Percentiles rank a stretch among this genome's conserved stretches.
These are phyloP conservation scores for Ophraella communa DNA, from an alignment of 2,888 invertebrate genomes.

Conservation along the genomic window DNA sequence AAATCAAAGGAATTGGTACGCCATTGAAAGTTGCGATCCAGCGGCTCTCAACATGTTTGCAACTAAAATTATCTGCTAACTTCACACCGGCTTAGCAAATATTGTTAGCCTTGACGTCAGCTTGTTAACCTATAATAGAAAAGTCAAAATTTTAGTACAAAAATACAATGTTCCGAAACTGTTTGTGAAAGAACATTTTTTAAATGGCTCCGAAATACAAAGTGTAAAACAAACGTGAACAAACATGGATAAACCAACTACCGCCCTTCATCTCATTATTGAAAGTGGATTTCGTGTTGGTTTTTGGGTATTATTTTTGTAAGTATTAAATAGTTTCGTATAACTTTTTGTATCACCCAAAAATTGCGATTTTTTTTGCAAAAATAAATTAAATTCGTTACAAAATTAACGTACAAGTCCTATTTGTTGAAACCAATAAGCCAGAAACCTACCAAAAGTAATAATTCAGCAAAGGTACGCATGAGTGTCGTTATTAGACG, in stretches of 20 bases:
- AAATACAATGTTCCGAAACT: neutral
- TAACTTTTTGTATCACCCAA: neutral
- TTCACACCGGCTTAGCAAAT: no score
- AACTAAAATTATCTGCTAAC: no score
- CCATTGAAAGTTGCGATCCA: no score
- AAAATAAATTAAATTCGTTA: no score
- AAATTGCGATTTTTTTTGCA: no score
- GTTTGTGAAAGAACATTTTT: neutral
- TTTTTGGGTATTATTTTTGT: slow-evolving; percentile 36
- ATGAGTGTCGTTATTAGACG: no score
- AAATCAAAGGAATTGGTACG: no score
- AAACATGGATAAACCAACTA: slow-evolving; percentile 16
- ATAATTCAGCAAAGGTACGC: no score
- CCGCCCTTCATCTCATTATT: slow-evolving; percentile 16
- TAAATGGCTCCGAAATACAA: neutral
- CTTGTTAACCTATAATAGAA: neutral
- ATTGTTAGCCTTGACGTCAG: slow-evolving; percentile 1
- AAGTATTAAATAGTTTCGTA: slow-evolving; percentile 18
- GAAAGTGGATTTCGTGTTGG: slow-evolving; percentile 31
- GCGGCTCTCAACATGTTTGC: no score
- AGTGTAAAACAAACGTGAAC: neutral
- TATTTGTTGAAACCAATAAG: no score
- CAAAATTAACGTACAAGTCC: no score
- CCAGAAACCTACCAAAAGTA: no score
- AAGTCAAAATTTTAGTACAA: slow-evolving; percentile 2